A percentile compares a stretch with the other conserved stretches of the same genome.
phyloP scores from a whole-genome alignment of 2,797 vertebrate species.

The Tokudaia muenninki region DNA sequence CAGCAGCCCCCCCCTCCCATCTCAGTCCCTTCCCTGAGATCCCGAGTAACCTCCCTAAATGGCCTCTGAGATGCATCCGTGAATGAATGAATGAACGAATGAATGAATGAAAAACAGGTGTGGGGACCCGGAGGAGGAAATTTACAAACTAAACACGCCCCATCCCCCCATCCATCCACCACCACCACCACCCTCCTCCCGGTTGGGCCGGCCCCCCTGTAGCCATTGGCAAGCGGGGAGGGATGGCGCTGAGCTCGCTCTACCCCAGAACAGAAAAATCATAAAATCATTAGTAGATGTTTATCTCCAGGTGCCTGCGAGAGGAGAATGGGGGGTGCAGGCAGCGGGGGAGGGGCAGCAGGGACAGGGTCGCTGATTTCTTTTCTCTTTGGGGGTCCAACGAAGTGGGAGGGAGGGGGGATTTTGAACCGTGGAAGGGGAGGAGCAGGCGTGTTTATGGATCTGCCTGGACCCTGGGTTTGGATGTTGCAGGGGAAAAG shows the following conservation, averaged over 20 bases:
- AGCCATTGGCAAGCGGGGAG: conserved; percentile 53
- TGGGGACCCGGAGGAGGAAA: conserved; percentile 74
- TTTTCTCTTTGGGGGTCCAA: conserved; percentile 54
- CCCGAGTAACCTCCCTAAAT: neutral
- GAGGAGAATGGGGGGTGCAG: neutral
- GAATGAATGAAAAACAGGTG: conserved; percentile 85
- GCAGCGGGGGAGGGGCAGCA: neutral
- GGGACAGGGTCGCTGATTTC: neutral
- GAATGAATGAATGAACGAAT: conserved; percentile 68
- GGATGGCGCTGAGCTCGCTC: conserved; percentile 59
- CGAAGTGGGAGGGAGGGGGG: neutral
- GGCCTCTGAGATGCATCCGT: conserved; percentile 21
- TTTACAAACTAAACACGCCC: conserved; percentile 68
- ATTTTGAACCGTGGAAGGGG: conserved; percentile 64
- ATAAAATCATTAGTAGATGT: conserved; percentile 74
- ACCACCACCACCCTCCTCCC: neutral
- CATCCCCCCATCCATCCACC: conserved; percentile 59
- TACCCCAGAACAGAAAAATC: conserved; percentile 68
- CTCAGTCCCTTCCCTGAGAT: conserved; percentile 43
- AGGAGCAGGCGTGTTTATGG: conserved; percentile 78
- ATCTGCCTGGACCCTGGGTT: conserved; percentile 66
- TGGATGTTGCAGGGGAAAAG: conserved; percentile 69
- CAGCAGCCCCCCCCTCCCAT: neutral
- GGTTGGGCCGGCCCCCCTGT: conserved; percentile 62
- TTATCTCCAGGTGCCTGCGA: conserved; percentile 70